Evolutionary conservation across 2,888 invertebrate genomes (phyloP).

Genomic region (Lithophane ornitopus): DNA sequence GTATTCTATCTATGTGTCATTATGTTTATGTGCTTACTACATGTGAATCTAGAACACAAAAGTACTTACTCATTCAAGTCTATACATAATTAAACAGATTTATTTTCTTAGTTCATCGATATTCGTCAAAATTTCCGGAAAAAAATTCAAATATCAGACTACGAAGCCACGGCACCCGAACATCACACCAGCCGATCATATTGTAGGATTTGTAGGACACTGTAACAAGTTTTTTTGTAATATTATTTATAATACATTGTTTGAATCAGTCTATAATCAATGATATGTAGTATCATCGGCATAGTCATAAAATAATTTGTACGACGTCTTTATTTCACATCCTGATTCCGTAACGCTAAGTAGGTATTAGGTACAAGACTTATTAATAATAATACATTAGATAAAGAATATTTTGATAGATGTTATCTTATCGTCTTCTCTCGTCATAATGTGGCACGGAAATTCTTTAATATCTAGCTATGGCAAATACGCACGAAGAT

Average conservation of each 20-base stretch:
- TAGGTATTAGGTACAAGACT: slow-evolving; percentile 21
- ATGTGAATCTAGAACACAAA: slow-evolving; percentile 18
- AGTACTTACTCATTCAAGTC: background rate
- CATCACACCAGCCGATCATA: background rate
- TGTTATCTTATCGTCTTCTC: slow-evolving; percentile 63
- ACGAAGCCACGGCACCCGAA: background rate
- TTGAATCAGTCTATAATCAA: slow-evolving; percentile 20
- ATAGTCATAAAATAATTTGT: slow-evolving; percentile 35
- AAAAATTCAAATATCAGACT: background rate
- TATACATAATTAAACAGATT: background rate
- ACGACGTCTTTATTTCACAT: slow-evolving; percentile 25
- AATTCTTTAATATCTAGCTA: slow-evolving; percentile 51
- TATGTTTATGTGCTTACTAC: slow-evolving; percentile 12
- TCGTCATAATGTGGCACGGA: slow-evolving; percentile 61
- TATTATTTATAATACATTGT: slow-evolving; percentile 2
- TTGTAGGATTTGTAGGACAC: background rate
- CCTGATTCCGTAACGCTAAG: slow-evolving; percentile 18
- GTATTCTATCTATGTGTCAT: slow-evolving; percentile 15
- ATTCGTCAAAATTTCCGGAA: background rate
- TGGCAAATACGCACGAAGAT: slow-evolving; percentile 32
- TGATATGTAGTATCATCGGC: slow-evolving; percentile 34
- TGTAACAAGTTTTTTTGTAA: background rate
- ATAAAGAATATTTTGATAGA: slow-evolving; percentile 56
- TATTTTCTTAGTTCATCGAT: no score
- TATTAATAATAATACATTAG: slow-evolving; percentile 50